Conservation (phyloP, 2,113 vertebrate species). For the Mus pahari region DNA sequence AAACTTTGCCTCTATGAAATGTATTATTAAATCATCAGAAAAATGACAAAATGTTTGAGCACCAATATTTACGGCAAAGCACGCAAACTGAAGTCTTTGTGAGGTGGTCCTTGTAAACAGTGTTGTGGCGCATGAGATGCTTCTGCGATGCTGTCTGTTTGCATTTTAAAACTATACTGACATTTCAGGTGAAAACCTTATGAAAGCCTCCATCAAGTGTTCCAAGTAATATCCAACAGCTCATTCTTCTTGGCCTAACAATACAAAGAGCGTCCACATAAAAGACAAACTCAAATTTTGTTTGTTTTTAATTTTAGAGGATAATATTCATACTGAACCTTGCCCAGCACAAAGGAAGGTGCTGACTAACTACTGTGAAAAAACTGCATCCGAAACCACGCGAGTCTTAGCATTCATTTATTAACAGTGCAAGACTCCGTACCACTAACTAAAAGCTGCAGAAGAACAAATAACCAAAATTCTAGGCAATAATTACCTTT, state of each 20-base stretch:
- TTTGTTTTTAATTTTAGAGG: constrained; percentile 24
- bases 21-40: constrained; percentile 57
- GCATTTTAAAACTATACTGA: constrained; percentile 4
- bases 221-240: constrained; percentile 38
- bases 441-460: constrained; percentile 55
- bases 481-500: constrained; percentile 61
- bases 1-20: neutral
- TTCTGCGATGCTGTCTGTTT: neutral
- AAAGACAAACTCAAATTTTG: constrained; percentile 53
- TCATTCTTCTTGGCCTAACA: constrained; percentile 59
- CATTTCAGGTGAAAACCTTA: constrained; percentile 58
- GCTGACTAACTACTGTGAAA: constrained; percentile 12
- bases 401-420: constrained; percentile 64
- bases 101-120: neutral
- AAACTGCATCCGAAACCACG: constrained; percentile 23
- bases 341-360: constrained; percentile 45
- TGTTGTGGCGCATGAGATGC: neutral
- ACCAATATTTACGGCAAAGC: constrained; percentile 23
- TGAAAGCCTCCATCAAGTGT: constrained; percentile 9
- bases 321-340: constrained; percentile 30
- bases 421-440: constrained; percentile 66
- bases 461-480: constrained; percentile 70
- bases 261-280: constrained; percentile 43
- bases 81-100: constrained; percentile 2
- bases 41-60: constrained; percentile 50